These are phyloP conservation scores for Globia sparganii DNA, from an alignment of 2,888 invertebrate genomes.

Conservation along the genomic window DNA sequence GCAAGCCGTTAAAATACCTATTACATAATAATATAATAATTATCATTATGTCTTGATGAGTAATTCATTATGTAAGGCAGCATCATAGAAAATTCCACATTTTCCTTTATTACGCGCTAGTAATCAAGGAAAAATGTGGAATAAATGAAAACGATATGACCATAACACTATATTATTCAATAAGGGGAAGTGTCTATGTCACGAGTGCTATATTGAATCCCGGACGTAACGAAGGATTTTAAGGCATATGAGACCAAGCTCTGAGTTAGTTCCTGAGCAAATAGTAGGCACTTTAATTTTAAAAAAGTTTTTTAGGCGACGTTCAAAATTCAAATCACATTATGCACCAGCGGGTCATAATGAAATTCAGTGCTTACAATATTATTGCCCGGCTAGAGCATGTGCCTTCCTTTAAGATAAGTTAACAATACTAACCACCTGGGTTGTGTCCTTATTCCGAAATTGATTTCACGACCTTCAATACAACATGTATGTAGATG, in stretches of 20 bases:
- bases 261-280: background rate
- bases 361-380: background rate
- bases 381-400: background rate
- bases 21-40: constrained; percentile 24
- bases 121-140: background rate
- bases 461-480: constrained; percentile 14
- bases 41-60: constrained; percentile 20
- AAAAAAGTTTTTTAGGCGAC: background rate
- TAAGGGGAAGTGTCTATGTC: background rate
- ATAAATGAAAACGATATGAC: background rate
- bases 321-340: background rate
- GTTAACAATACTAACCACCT: background rate
- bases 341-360: background rate
- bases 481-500: constrained; percentile 10
- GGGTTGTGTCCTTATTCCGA: background rate
- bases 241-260: background rate
- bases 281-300: background rate
- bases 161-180: background rate
- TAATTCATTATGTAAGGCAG: constrained; percentile 27
- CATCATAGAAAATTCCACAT: constrained; percentile 37
- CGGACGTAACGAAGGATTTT: background rate
- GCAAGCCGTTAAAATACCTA: constrained; percentile 19
- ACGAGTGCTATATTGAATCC: background rate
- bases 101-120: background rate
- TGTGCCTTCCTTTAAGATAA: no score